Evolutionary conservation across 2,797 vertebrate species (phyloP), one percentile per base, ranked within the genome.

Genomic region (Leptodon cayanensis): DNA sequence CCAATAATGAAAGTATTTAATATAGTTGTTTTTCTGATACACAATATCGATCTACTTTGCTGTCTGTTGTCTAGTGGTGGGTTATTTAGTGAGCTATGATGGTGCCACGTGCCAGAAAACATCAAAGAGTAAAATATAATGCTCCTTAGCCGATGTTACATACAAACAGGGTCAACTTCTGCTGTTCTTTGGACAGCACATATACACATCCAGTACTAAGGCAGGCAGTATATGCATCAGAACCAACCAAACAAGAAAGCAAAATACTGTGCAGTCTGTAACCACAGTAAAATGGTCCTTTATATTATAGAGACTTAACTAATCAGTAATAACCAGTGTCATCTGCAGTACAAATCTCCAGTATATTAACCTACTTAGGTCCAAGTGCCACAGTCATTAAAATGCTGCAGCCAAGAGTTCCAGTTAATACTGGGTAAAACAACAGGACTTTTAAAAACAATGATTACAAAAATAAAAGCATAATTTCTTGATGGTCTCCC

Each of bases 401-500:
- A 62, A 90, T 1, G 40, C 46, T 55, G 47, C 58, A 91, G 80
- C 62, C 81, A 88, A 81, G 71, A 96, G 49, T 77, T 95, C 49
- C 74, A 91, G 80, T 74, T 92, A 81, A 85, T 62, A 87, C 16
- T 13, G 40, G 28, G 55, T 69, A 63, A 86, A 96, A 93, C 59
- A 91, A 14, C 25, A 85, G 58, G 54, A 74, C 25, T 73, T 57
- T 13, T 3, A 70, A 85, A 86, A 79, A 67, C 39, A 90, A 57
- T 40, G 28, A 92, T 65, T 88, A 83, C 52, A 96, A 86, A 94
- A 93, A 93, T 65, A 89, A 89, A 95, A 81, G 55, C 76, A 86
- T 70, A 40, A 77, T 92, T 96, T 88, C 71, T 94, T 93, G 92
- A 95, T 72, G 65, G 81, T 90, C 81, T 94, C 62, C n/a, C 79